A percentile compares a stretch with the other conserved stretches of the same genome.
Evolutionary conservation across 2,113 vertebrate species (phyloP).

Genomic region (Pampusana beccarii): DNA sequence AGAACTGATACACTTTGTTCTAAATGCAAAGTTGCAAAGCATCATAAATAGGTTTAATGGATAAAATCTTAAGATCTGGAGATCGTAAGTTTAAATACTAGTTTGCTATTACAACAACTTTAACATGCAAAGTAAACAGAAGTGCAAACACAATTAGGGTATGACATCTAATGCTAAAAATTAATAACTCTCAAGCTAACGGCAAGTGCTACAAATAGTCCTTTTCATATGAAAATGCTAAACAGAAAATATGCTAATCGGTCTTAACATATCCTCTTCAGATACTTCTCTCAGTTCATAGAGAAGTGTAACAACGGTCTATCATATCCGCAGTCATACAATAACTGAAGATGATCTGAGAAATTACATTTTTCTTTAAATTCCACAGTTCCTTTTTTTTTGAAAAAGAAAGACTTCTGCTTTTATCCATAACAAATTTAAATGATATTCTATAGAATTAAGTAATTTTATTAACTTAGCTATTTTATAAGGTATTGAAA

Average conservation of each 20-base stretch:
- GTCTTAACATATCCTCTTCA: not conserved
- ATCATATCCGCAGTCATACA: not conserved
- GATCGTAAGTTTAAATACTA: not conserved
- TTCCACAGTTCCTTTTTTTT: not conserved
- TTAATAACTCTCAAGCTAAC: not conserved
- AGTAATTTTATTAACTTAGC: not conserved
- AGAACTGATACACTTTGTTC: slow-evolving; percentile 98
- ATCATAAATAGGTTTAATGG: not conserved
- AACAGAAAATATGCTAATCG: not conserved
- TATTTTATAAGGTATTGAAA: too few relatives aligned
- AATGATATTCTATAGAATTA: not conserved
- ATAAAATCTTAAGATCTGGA: not conserved
- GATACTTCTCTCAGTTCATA: not conserved
- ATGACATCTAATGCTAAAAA: not conserved
- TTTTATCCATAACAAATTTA: not conserved
- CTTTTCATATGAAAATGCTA: not conserved
- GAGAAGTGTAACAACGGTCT: not conserved
- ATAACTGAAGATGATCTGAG: not conserved
- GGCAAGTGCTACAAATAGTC: not conserved
- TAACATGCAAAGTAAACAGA: not conserved
- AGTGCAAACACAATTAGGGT: not conserved
- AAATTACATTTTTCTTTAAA: not conserved
- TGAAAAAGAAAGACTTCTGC: not conserved
- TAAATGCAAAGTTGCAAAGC: slow-evolving; percentile 72
- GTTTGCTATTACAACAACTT: not conserved